phyloP scores from a whole-genome alignment of 2,113 vertebrate genomes.

The Vicugna pacos region DNA sequence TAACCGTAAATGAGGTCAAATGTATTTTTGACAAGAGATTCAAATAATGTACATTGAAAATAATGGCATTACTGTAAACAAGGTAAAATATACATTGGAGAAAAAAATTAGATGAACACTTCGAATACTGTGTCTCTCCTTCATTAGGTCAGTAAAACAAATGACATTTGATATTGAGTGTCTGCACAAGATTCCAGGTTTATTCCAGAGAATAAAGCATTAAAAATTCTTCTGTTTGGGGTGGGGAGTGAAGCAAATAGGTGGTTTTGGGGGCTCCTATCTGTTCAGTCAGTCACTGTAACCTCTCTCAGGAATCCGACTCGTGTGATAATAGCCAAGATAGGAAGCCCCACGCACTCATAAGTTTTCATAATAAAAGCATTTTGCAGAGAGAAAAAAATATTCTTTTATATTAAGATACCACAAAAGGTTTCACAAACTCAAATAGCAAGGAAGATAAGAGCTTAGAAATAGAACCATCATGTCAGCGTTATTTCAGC shows the following conservation, averaged over 20 bases:
- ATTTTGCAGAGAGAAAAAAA: slow-evolving; percentile 57
- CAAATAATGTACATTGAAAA: slow-evolving; percentile 6
- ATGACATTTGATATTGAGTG: slow-evolving; percentile 28
- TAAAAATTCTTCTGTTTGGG: neutral
- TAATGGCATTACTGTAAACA: neutral
- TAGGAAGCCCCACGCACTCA: neutral
- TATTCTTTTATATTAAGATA: slow-evolving; percentile 63
- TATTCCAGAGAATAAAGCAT: slow-evolving; percentile 40
- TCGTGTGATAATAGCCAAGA: neutral
- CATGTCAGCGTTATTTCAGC: neutral
- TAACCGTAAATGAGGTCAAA: neutral
- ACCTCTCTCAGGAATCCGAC: neutral
- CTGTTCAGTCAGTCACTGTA: neutral
- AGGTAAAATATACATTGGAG: neutral
- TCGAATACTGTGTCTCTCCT: neutral
- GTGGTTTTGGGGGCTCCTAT: neutral
- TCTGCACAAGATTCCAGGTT: slow-evolving; percentile 27
- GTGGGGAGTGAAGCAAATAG: slow-evolving; percentile 41
- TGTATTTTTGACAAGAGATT: slow-evolving; percentile 14
- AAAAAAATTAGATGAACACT: neutral
- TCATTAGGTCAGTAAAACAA: slow-evolving; percentile 14
- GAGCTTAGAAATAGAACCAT: slow-evolving; percentile 40
- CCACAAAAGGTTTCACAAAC: slow-evolving; percentile 60
- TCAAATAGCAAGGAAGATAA: slow-evolving; percentile 48
- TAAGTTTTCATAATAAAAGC: slow-evolving; percentile 55